phyloP scores from a whole-genome alignment of 2,113 vertebrate genomes.

The Corynorhinus townsendii region DNA sequence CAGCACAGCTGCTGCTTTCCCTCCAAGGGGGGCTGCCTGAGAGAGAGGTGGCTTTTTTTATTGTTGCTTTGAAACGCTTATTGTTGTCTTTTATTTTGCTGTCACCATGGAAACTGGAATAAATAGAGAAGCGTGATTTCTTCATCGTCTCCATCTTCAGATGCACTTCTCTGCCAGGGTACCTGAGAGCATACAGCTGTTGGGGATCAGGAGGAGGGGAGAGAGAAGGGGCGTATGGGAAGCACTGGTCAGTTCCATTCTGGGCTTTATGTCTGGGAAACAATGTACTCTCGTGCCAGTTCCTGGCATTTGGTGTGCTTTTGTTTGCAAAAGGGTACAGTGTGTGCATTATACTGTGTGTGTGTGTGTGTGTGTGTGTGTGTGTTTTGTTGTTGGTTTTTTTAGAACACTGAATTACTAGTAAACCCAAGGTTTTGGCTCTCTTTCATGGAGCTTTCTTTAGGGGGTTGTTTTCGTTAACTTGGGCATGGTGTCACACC shows the following conservation, averaged over 20 bases:
- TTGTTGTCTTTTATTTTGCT: conserved; percentile 43
- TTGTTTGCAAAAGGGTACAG: neutral
- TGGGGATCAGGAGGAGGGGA: neutral
- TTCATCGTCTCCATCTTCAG: conserved; percentile 2
- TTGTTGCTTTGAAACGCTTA: conserved; percentile 31
- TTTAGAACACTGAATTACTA: neutral
- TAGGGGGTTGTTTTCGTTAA: neutral
- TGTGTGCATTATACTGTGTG: neutral
- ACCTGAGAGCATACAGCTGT: neutral
- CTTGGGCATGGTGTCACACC: neutral
- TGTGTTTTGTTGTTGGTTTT: too few species aligned
- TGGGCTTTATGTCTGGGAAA: neutral
- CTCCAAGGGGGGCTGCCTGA: neutral
- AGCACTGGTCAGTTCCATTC: neutral
- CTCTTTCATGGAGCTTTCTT: neutral
- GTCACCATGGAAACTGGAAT: conserved; percentile 51
- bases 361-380: too few species aligned
- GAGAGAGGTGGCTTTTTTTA: neutral
- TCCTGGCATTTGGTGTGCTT: neutral
- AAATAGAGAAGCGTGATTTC: conserved; percentile 54
- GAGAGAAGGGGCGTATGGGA: neutral
- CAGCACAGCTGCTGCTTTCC: neutral
- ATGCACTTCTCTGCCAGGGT: neutral
- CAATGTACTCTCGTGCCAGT: neutral
- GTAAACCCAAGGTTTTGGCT: neutral